Evolutionary conservation across 2,888 invertebrate genomes (phyloP), one percentile per base, ranked within the genome.

Genomic region (Meteorus cinctellus): DNA sequence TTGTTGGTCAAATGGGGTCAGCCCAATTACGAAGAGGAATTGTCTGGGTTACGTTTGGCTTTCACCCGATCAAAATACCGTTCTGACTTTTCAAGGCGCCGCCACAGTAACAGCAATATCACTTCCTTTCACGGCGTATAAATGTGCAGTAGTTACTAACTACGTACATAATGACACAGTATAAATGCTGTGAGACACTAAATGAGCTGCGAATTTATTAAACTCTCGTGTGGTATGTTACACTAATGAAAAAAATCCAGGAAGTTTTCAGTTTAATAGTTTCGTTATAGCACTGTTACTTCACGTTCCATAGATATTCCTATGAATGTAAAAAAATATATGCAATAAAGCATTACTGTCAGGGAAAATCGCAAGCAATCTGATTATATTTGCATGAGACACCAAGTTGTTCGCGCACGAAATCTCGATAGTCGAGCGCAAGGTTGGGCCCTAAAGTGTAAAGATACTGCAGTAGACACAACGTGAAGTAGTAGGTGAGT

Each of bases 301-400:
- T 55, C 34, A 24, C 34, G 63, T 34, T 19, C 63, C 41, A 41
- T 6, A 31, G 31, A 4, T 34, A 63, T 16, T 31, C 31, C 16
- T 6, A 14, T 31, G n/a, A 63, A 16, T 31, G 12, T 3, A 63
- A n/a, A 63, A 63, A 63, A 63, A 63, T 31, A 62, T 27, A n/a
- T 63, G 16, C 16, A 55, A 14, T n/a, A 77, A 78, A 81, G 81
- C 77, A 80, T 80, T 81, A 76, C 80, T 81, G 77, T 73, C 75
- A 72, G 82, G 76, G 76, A 81, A 81, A 84, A 83, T 82, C 79
- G 81, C 81, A 82, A 82, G 83, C 82, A 81, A 86, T 84, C 84
- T 85, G 85, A 86, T 86, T 85, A 82, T 84, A 84, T 86, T 85
- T 85, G 83, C 84, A 84, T 86, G 83, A 83, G 84, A 79, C 81